Evolutionary conservation across 1,140 invertebrate species (phyloP).

Genomic region (Achroia grisella): DNA sequence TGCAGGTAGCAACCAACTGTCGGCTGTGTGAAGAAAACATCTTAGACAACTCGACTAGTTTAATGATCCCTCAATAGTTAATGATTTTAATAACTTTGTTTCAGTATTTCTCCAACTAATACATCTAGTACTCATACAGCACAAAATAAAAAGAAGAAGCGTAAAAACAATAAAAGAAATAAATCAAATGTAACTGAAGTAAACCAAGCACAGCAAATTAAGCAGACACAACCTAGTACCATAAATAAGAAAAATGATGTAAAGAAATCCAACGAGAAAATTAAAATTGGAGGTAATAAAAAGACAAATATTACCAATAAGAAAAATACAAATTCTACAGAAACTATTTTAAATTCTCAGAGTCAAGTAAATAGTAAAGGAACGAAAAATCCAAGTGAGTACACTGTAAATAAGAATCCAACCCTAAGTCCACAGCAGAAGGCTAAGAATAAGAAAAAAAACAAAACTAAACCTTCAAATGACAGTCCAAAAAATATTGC

Average conservation of each 20-base stretch:
- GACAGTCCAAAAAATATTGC: neutral
- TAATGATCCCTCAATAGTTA: too few relatives aligned
- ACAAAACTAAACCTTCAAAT: conserved; percentile 1
- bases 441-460: conserved; percentile 13
- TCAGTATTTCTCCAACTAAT: too few relatives aligned
- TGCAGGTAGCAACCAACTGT: too few relatives aligned
- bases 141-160: conserved; percentile 10
- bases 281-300: neutral
- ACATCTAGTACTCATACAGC: too few relatives aligned
- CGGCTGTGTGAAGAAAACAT: too few relatives aligned
- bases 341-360: neutral
- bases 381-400: conserved; percentile 14
- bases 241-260: neutral
- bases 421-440: conserved; percentile 11
- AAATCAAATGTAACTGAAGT: conserved; percentile 1
- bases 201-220: neutral
- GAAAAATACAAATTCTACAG: conserved; percentile 4
- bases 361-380: neutral
- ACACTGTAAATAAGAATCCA: conserved; percentile 8
- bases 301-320: conserved; percentile 17
- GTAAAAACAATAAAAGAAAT: conserved; percentile 14
- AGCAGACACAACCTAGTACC: neutral
- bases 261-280: too few relatives aligned
- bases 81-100: too few relatives aligned
- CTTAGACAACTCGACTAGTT: too few relatives aligned